A percentile compares a stretch with the other conserved stretches of the same genome.
phyloP scores from a whole-genome alignment of 2,888 invertebrate genomes.

The Ischnus inquisitorius region DNA sequence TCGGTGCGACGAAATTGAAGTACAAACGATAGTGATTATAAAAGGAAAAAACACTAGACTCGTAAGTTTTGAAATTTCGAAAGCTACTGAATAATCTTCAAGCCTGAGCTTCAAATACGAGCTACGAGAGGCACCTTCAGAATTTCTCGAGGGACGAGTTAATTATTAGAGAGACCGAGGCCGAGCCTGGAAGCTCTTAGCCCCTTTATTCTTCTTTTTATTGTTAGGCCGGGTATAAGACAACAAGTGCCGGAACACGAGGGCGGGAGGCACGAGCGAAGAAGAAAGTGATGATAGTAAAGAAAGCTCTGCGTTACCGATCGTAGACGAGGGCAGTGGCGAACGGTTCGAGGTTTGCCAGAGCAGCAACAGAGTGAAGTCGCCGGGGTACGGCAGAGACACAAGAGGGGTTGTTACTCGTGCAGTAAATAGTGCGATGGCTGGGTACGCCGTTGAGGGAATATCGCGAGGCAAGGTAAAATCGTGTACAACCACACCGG shows the following conservation, averaged over 20 bases:
- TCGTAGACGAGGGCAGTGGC: conserved; percentile 51
- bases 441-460: conserved; percentile 37
- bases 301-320: conserved; percentile 62
- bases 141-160: conserved; percentile 9
- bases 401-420: conserved; percentile 42
- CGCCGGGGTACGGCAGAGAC: conserved; percentile 55
- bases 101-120: neutral
- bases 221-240: neutral
- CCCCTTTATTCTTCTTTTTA: neutral
- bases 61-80: neutral
- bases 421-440: conserved; percentile 28
- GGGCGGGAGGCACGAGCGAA: neutral
- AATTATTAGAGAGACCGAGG: neutral
- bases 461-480: conserved; percentile 49
- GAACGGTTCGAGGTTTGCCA: conserved; percentile 2
- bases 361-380: conserved; percentile 62
- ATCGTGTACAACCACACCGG: conserved; percentile 35
- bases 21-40: neutral
- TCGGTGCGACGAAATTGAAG: too few species aligned
- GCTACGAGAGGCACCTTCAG: neutral
- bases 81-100: neutral
- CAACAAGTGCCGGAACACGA: conserved; percentile 41
- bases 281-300: neutral
- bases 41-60: neutral
- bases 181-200: neutral